Percentiles rank a stretch among this genome's conserved stretches.
Conservation (phyloP, 1,140 invertebrate genomes). For the Eulimnadia texana region DNA sequence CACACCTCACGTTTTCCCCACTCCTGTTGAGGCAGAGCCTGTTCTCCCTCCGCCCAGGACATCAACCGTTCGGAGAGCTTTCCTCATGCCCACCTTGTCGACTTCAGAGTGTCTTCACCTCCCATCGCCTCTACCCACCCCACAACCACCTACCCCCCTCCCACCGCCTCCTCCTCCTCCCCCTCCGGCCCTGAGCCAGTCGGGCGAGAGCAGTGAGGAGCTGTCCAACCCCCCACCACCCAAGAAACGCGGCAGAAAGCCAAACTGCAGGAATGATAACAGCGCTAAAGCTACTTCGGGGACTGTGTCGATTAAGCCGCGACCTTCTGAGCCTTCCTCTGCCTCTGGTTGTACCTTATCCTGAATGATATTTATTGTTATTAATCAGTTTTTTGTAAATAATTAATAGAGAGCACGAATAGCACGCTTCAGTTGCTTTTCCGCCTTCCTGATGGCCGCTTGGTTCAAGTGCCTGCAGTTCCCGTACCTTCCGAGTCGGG, state of each 20-base stretch:
- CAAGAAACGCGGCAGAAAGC: not conserved
- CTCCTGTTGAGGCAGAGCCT: not conserved
- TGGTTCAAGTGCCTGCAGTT: conserved; percentile 33
- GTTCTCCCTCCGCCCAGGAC: conserved; percentile 5
- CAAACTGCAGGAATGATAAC: not conserved
- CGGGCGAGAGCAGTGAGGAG: not conserved
- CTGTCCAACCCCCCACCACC: not conserved
- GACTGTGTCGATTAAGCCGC: conserved; percentile 4
- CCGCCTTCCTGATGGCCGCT: conserved; percentile 34
- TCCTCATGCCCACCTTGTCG: conserved; percentile 12
- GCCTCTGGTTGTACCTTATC: conserved; percentile 18
- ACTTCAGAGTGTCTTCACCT: conserved; percentile 6
- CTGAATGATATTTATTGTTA: not conserved
- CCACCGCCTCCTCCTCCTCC: not conserved
- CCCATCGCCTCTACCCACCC: conserved; percentile 3
- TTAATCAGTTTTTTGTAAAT: not conserved
- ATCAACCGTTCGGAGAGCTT: not conserved
- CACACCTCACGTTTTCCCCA: conserved; percentile 38
- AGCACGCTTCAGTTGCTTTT: conserved; percentile 30
- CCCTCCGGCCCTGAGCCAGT: not conserved
- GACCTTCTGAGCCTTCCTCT: not conserved
- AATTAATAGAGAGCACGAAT: not conserved
- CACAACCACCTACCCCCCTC: conserved; percentile 2
- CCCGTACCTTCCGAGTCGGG: conserved; percentile 22
- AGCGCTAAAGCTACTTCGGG: not conserved